phyloP scores from a whole-genome alignment of 2,888 invertebrate genomes.

The Chironomus tentans region DNA sequence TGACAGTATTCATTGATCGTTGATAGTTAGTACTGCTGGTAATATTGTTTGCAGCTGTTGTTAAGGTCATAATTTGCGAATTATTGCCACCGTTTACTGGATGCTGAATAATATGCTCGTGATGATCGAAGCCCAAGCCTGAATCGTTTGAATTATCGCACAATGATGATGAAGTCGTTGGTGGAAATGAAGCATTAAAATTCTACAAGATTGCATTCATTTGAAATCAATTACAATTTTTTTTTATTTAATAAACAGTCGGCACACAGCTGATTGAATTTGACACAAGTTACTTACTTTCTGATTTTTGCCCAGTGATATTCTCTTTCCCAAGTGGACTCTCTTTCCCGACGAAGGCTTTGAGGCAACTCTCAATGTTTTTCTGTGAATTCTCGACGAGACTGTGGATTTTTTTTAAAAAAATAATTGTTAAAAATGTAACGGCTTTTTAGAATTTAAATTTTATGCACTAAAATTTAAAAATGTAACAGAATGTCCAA shows the following conservation, averaged over 20 bases:
- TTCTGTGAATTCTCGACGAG: conserved; percentile 56
- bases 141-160: conserved; percentile 87
- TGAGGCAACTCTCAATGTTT: conserved; percentile 58
- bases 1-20: conserved; percentile 14
- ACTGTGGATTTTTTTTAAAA: conserved; percentile 38
- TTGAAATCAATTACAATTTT: background rate
- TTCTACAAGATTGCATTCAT: background rate
- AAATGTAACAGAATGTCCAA: too few species aligned
- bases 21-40: conserved; percentile 12
- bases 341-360: conserved; percentile 37
- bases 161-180: conserved; percentile 44
- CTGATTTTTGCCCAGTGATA: conserved; percentile 15
- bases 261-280: background rate
- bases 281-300: too few species aligned
- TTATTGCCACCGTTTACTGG: background rate
- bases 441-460: too few species aligned
- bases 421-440: too few species aligned
- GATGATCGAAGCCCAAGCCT: conserved; percentile 72
- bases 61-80: conserved; percentile 7
- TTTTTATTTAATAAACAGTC: background rate
- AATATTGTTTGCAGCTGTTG: background rate
- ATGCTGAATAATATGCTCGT: conserved; percentile 37
- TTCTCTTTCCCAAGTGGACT: background rate
- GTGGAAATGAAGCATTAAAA: conserved; percentile 35
- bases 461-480: too few species aligned